A percentile compares a stretch with the other conserved stretches of the same genome.
These are phyloP conservation scores for Polydrusus pterygomalis DNA, from an alignment of 2,888 invertebrate species.

Conservation along the genomic window DNA sequence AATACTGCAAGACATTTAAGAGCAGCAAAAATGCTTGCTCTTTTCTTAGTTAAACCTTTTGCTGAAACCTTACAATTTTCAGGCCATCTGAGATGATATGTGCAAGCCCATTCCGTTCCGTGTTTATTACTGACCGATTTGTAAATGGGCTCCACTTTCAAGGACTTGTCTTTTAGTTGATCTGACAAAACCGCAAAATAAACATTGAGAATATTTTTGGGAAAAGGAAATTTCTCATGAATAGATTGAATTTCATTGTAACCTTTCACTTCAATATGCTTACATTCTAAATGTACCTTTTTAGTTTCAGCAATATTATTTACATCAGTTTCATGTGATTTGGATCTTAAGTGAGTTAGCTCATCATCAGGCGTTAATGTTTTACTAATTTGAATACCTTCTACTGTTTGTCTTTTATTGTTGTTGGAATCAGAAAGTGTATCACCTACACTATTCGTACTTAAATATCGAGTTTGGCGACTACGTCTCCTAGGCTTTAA, in stretches of 20 bases:
- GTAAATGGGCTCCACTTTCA: slow-evolving; percentile 70
- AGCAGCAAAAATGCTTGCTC: slow-evolving; percentile 75
- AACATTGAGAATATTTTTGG: slow-evolving; percentile 74
- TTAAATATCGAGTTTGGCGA: neutral
- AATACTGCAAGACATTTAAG: slow-evolving; percentile 75
- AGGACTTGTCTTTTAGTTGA: slow-evolving; percentile 68
- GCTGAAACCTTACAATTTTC: slow-evolving; percentile 74
- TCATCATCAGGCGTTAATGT: neutral
- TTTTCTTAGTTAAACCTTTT: slow-evolving; percentile 74
- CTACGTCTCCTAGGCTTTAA: neutral
- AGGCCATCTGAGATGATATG: slow-evolving; percentile 77
- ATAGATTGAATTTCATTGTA: slow-evolving; percentile 60
- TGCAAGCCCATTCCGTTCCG: slow-evolving; percentile 76
- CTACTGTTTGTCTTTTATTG: too few species aligned
- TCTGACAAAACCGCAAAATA: slow-evolving; percentile 71
- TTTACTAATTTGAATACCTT: neutral
- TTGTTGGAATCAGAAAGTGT: too few species aligned
- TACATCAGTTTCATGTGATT: neutral
- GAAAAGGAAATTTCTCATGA: slow-evolving; percentile 69
- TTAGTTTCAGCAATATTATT: neutral
- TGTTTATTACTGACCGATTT: slow-evolving; percentile 60
- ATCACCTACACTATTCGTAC: too few species aligned
- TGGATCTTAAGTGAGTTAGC: neutral
- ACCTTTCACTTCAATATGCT: slow-evolving; percentile 28
- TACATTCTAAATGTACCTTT: slow-evolving; percentile 25